Conservation (phyloP, 2,113 vertebrate species). For the Neogobius melanostomus region DNA sequence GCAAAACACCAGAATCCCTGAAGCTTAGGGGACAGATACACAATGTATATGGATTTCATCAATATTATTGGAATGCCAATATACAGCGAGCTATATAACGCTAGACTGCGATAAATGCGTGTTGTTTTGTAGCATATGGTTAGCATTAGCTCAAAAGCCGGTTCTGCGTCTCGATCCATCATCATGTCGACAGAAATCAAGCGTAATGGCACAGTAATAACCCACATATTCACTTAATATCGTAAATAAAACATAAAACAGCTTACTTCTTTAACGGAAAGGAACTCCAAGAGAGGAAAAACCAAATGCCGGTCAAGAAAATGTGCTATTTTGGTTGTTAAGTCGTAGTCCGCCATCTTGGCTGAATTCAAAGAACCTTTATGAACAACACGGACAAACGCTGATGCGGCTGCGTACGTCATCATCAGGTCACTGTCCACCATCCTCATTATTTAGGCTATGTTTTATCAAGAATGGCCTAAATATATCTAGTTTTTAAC, state of each 20-base stretch:
- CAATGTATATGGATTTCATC: neutral
- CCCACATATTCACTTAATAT: fast-evolving
- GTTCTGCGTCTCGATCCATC: neutral
- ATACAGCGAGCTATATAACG: no score
- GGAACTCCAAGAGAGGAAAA: conserved; percentile 91
- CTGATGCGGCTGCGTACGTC: neutral
- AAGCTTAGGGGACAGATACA: neutral
- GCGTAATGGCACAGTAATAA: neutral
- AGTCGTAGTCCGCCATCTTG: conserved; percentile 96
- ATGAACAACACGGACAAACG: conserved; percentile 15
- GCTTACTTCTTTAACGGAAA: conserved; percentile 91
- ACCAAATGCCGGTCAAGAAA: conserved; percentile 95
- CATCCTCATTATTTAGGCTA: neutral
- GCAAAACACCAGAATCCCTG: neutral
- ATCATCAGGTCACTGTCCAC: neutral
- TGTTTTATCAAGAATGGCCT: neutral
- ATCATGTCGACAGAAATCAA: neutral
- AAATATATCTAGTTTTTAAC: neutral
- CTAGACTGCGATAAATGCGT: neutral
- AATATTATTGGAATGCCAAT: neutral
- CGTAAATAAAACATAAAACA: fast-evolving
- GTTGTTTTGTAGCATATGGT: conserved; percentile 11
- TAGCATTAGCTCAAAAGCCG: conserved; percentile 10
- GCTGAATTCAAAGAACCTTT: conserved; percentile 48
- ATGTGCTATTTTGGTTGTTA: conserved; percentile 91